Evolutionary conservation across 2,888 invertebrate genomes (phyloP).

Genomic region (Apotomis capreana): DNA sequence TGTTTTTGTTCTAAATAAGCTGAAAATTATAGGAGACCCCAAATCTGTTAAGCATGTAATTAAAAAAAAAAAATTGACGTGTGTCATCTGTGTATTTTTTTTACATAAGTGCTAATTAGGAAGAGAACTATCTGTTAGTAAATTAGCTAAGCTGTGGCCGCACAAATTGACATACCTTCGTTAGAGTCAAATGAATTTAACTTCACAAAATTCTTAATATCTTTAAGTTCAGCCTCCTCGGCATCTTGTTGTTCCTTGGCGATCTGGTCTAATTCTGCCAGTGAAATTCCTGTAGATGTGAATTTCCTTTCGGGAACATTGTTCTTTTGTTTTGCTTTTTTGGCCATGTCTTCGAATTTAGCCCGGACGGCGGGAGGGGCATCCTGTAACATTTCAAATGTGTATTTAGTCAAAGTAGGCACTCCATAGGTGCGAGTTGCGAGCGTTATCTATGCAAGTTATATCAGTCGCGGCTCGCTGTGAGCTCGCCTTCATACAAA

Average conservation of each 20-base stretch:
- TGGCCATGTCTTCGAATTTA: slow-evolving; percentile 64
- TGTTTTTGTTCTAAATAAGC: too few relatives aligned
- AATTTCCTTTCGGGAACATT: slow-evolving; percentile 57
- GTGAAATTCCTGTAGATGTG: slow-evolving; percentile 62
- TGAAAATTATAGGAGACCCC: too few relatives aligned
- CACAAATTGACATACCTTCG: slow-evolving; percentile 45
- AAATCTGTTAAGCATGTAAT: too few relatives aligned
- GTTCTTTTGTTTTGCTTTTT: slow-evolving; percentile 55
- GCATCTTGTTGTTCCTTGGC: slow-evolving; percentile 56
- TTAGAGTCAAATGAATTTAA: slow-evolving; percentile 58
- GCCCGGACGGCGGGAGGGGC: slow-evolving; percentile 52
- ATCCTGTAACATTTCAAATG: slow-evolving; percentile 48
- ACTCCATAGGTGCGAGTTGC: too few relatives aligned
- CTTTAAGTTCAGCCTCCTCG: slow-evolving; percentile 57
- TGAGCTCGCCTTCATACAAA: too few relatives aligned
- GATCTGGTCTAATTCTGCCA: slow-evolving; percentile 57
- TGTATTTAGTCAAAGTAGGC: not conserved
- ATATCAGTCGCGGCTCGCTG: too few relatives aligned
- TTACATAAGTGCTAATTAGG: too few relatives aligned
- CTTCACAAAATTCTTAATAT: slow-evolving; percentile 65
- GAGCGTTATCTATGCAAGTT: too few relatives aligned
- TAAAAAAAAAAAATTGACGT: too few relatives aligned
- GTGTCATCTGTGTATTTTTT: too few relatives aligned
- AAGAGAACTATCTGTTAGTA: not conserved
- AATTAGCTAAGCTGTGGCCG: not conserved